phyloP scores from a whole-genome alignment of 2,113 vertebrate genomes.

The Sorex araneus region DNA sequence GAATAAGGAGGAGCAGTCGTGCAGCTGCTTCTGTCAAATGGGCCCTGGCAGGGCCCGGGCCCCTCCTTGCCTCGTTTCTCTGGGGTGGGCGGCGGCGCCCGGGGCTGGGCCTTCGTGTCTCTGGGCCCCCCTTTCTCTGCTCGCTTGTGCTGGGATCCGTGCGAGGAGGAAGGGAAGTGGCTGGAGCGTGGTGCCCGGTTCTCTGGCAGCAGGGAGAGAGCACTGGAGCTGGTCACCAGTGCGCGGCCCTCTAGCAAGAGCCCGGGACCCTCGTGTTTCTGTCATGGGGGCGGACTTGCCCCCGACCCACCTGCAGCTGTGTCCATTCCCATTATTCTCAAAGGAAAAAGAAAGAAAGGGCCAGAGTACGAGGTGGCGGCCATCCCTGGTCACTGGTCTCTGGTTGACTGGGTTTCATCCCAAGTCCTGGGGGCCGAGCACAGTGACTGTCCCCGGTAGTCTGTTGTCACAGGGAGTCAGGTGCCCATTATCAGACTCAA shows the following conservation, averaged over 20 bases:
- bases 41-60: background rate
- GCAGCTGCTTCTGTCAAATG: background rate
- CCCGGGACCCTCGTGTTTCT: background rate
- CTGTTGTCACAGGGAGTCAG: background rate
- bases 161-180: background rate
- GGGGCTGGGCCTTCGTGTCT: background rate
- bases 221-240: background rate
- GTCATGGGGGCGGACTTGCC: background rate
- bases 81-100: background rate
- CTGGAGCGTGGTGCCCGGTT: fast-evolving
- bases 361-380: fast-evolving
- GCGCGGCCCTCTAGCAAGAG: background rate
- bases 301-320: background rate
- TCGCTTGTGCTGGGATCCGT: background rate
- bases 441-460: background rate
- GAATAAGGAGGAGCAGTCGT: conserved; percentile 29
- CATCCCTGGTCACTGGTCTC: background rate
- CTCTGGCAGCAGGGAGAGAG: background rate
- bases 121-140: background rate
- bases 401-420: background rate
- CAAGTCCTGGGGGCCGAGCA: background rate
- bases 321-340: too few relatives aligned
- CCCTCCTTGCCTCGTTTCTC: too few relatives aligned
- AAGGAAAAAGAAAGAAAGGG: background rate
- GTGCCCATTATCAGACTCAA: background rate